Base-by-base conservation (phyloP, 2,797 vertebrate species). In the Falco columbarius region DNA sequence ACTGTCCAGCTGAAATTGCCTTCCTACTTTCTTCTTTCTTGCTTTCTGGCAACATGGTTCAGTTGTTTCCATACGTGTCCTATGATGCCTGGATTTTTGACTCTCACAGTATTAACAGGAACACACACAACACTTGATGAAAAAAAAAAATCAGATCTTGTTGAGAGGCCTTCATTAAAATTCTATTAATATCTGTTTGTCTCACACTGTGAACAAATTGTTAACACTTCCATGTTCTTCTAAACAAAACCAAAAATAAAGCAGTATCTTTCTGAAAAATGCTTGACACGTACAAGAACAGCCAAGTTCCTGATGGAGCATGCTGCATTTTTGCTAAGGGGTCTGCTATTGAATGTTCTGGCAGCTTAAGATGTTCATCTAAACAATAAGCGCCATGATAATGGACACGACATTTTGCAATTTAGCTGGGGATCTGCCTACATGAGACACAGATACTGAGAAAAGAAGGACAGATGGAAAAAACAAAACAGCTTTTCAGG, bases 171-270 rank as follows among this genome's bases (percentile, higher is more conserved):
- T 95, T 94, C 95, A 95, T 96, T 95, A 97, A 94, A 93, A 92
- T 93, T 94, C 94, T 96, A 87, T 97, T 96, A 97, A 96, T 96
- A 97, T 95, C 90, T 95, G 86, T 94, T 96, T 97, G 95, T 96
- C 96, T 96, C 95, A 92, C 93, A 94, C 94, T 86, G 63, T 61
- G 92, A 95, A 97, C 88, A 94, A 96, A 89, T 83, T 89, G 90
- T 81, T 77, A 87, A 92, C 91, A 95, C 81, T 73, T 96, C 75
- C 47, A 59, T 51, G 67, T 91, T 93, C 73, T 81, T 91, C 72
- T 87, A 91, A 96, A 95, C 61, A 93, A 88, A 82, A 63, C 44
- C 90, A 94, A 93, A 96, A 97, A 93, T 89, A 96, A 91, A 87
- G 86, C 36, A 92, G 3, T 34, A 14, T 88, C 75, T 89, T 77